A percentile compares a stretch with the other conserved stretches of the same genome.
These are phyloP conservation scores for Corbicula japonica DNA, from an alignment of 2,888 invertebrate genomes.

Conservation along the genomic window DNA sequence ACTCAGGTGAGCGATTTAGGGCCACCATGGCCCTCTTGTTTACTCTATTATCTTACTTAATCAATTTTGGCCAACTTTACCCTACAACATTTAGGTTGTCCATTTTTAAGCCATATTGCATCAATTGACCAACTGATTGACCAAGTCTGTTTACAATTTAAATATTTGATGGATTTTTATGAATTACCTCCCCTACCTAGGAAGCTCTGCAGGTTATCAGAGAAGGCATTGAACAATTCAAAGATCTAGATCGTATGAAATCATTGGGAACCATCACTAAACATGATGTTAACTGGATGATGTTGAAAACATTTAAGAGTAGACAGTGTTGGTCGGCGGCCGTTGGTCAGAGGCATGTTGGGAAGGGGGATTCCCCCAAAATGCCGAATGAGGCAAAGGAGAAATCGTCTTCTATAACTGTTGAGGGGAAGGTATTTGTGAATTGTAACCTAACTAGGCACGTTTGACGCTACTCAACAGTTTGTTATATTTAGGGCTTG, in stretches of 20 bases:
- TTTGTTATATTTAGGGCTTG: no score
- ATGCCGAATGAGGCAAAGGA: conserved; percentile 30
- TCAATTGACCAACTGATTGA: no score
- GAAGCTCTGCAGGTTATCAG: conserved; percentile 37
- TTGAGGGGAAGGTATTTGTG: conserved; percentile 56
- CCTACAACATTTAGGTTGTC: no score
- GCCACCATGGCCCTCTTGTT: no score
- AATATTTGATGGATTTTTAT: no score
- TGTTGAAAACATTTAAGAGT: conserved; percentile 52
- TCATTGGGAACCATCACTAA: conserved; percentile 34
- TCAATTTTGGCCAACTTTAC: no score
- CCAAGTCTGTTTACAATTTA: no score
- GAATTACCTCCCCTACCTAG: conserved; percentile 30
- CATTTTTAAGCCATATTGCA: no score
- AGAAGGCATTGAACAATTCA: conserved; percentile 38
- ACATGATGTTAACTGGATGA: conserved; percentile 49
- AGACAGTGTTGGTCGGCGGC: conserved; percentile 53
- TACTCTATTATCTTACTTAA: no score
- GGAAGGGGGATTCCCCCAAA: conserved; percentile 47
- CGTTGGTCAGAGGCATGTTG: conserved; percentile 1
- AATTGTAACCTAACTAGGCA: conserved; percentile 28
- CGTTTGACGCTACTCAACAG: no score
- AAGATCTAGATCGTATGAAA: conserved; percentile 36
- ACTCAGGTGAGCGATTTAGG: no score
- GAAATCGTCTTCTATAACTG: conserved; percentile 21